Evolutionary conservation across 2,797 vertebrate genomes (phyloP).

Genomic region (Argya squamiceps): DNA sequence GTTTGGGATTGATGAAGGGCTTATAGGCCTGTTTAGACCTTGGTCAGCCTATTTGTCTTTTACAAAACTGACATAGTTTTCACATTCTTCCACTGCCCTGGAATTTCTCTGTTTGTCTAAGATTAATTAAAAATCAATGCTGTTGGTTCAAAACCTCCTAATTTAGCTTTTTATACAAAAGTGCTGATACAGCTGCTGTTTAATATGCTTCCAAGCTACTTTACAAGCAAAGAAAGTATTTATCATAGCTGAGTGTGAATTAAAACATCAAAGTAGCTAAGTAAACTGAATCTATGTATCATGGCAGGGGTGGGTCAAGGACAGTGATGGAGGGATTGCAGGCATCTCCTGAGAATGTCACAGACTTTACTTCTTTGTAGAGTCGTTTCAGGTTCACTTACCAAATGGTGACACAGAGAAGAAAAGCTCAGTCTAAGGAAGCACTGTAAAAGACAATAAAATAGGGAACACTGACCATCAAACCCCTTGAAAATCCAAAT

Average conservation of each 20-base stretch:
- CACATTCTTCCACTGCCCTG: neutral
- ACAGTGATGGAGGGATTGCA: neutral
- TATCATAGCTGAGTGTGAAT: neutral
- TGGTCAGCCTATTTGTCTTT: neutral
- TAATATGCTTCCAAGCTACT: neutral
- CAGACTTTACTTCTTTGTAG: neutral
- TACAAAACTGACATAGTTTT: neutral
- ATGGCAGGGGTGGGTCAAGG: neutral
- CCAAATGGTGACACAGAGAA: neutral
- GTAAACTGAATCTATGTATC: neutral
- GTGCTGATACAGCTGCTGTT: neutral
- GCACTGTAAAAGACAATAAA: neutral
- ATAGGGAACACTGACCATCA: neutral
- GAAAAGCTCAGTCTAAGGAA: neutral
- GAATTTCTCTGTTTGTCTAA: neutral
- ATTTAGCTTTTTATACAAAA: neutral
- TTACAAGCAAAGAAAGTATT: neutral
- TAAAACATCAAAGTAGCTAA: neutral
- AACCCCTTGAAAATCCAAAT: neutral
- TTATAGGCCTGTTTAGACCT: neutral
- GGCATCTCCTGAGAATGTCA: neutral
- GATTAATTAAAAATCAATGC: conserved; percentile 42
- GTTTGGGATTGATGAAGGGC: neutral
- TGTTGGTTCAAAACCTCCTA: neutral
- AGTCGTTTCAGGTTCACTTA: neutral